Conservation (phyloP, 2,797 vertebrate genomes). For the Melanitta fusca region DNA sequence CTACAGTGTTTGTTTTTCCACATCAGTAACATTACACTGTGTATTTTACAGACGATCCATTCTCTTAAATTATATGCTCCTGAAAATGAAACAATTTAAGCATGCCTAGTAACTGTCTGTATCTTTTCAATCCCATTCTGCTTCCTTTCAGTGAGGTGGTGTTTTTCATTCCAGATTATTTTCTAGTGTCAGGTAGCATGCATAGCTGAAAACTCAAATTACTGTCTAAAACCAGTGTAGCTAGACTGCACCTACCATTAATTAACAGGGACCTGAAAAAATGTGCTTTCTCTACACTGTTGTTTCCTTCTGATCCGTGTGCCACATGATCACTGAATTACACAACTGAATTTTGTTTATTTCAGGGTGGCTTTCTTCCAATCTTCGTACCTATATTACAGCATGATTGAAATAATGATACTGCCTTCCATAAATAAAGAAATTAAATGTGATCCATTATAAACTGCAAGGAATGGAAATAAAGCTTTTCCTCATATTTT, state of each 20-base stretch:
- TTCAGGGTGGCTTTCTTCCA: background rate
- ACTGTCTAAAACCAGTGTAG: background rate
- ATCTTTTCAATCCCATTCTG: background rate
- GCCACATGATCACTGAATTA: background rate
- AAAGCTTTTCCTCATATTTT: background rate
- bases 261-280: background rate
- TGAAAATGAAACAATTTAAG: background rate
- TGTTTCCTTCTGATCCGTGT: background rate
- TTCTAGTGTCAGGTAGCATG: background rate
- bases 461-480: background rate
- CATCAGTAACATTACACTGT: background rate
- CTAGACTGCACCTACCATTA: background rate
- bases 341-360: background rate
- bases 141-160: background rate
- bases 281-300: background rate
- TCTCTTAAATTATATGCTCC: background rate
- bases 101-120: background rate
- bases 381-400: background rate
- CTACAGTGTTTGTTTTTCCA: background rate
- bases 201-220: background rate
- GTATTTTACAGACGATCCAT: background rate
- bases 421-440: background rate
- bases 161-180: background rate
- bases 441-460: background rate
- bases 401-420: background rate